Evolutionary conservation across 2,888 invertebrate genomes (phyloP), one percentile per base, ranked within the genome.

Genomic region (Mellilla xanthometata): DNA sequence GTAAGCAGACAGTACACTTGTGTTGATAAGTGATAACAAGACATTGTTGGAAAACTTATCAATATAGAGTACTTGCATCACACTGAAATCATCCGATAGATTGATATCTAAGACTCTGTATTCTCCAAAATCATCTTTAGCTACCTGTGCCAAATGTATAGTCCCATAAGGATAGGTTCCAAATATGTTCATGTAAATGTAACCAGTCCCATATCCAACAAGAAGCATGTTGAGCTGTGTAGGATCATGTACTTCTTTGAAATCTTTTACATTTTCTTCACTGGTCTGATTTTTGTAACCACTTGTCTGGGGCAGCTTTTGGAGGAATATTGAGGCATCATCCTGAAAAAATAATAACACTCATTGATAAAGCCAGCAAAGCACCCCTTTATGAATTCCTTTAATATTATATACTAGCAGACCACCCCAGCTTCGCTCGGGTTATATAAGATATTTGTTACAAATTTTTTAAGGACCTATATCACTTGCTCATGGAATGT

Each of bases 111-210:
- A 71, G 24, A 93, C 86, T 55, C 91, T 90, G 62, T 93, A 92
- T 40, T 91, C 85, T 22, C 91, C 90, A 35, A 90, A 81, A 58
- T 91, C 88, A 55, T 91, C 80, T 62, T 85, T 91, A 1, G 93
- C 81, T 39, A 94, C 78, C 55, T 92, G 82, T 2, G 90, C 82
- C 15, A 93, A 70, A 62, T 92, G 86, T 47, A 96, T 90, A 5
- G 91, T 91, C 2, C 95, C 95, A 72, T 95, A 94, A 12, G 95
- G 94, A 66, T 96, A 94, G 65, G 96, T 93, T 9, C 98, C 98
- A 80, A 96, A 96, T 2, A 97, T 93, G 68, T 94, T 94, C 67
- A 97, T 89, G 73, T 92, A 91, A 32, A 95, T 90, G 57, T 92
- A 91, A 0, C 97, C 96, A 54, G 92, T 91, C 39, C 92, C 92